Evolutionary conservation across 1,140 invertebrate species (phyloP).

Genomic region (Campodea augens): DNA sequence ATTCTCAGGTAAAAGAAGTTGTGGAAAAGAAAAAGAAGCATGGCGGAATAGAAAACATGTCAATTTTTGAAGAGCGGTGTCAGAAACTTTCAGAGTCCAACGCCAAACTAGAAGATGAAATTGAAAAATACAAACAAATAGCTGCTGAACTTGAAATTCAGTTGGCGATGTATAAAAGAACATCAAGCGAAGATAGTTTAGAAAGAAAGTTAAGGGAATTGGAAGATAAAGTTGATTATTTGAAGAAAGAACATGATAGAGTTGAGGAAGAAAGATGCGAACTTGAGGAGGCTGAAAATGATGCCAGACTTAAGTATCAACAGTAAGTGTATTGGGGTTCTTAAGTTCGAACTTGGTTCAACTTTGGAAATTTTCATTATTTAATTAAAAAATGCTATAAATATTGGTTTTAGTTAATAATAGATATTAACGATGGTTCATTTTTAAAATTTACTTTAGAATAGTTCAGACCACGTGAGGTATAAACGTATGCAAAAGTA

Average conservation of each 20-base stretch:
- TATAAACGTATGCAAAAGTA: no score
- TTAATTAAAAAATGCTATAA: no score
- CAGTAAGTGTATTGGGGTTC: conserved; percentile 30
- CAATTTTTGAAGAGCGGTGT: no score
- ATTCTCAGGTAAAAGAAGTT: no score
- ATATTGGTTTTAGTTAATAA: no score
- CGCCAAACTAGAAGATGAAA: conserved; percentile 35
- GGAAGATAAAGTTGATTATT: conserved; percentile 28
- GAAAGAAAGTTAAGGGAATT: conserved; percentile 32
- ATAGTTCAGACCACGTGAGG: no score
- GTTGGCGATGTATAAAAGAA: no score
- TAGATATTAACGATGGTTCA: no score
- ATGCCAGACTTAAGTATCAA: conserved; percentile 39
- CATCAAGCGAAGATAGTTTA: conserved; percentile 31
- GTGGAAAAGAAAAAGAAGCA: no score
- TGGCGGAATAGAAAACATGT: no score
- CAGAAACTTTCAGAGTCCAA: no score
- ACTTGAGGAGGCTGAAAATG: conserved; percentile 45
- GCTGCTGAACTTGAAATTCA: conserved; percentile 34
- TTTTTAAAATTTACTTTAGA: no score
- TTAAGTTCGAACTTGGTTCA: neutral
- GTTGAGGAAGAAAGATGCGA: conserved; percentile 43
- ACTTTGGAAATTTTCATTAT: neutral
- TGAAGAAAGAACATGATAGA: conserved; percentile 34
- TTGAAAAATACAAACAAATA: conserved; percentile 35